Evolutionary conservation across 1,140 invertebrate genomes (phyloP), one percentile per base, ranked within the genome.

Genomic region (Rhyacophila brunnea): DNA sequence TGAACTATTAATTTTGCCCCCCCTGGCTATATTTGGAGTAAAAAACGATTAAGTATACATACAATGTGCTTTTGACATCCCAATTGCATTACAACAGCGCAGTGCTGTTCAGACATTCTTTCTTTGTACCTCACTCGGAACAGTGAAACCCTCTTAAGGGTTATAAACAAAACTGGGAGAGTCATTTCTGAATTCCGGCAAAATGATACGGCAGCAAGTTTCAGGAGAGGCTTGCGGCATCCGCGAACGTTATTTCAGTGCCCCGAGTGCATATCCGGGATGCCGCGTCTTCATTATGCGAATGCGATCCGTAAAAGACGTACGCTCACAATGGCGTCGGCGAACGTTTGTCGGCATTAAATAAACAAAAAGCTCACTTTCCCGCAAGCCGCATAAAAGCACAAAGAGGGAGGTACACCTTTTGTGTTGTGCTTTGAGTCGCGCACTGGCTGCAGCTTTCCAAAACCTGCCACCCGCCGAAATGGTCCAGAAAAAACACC

Each of bases 241-340:
- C 23, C 23, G 23, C 9, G 23, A 28, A 28, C 23, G 23, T 28
- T 28, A 9, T 28, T 28, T 28, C 6, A 14, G 44, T 23, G 18
- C 32, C 18, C 20, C 38, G 47, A 44, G 23, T 59, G 49, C 49
- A 59, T 34, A 49, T 20, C 48, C 49, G 48, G 42, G 20, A 59
- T 52, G 49, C 47, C 57, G 23, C 32, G 45, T 60, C 58, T 60
- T 60, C 51, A 60, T 60, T 60, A 60, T 60, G 50, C 23, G 44
- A 46, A 38, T 59, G 57, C 48, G 43, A 50, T 58, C 43, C 45
- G 48, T 19, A 50, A 59, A 59, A 52, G 57, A 59, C 49, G 51
- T 46, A 17, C 40, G 46, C 28, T 18, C 47, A 50, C n/a, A 51
- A 44, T 34, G 34, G 28, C 32, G 17, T n/a, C 48, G 35, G 40